Evolutionary conservation across 2,113 vertebrate genomes (phyloP), one percentile per base, ranked within the genome.

Genomic region (Actenoides hombroni): DNA sequence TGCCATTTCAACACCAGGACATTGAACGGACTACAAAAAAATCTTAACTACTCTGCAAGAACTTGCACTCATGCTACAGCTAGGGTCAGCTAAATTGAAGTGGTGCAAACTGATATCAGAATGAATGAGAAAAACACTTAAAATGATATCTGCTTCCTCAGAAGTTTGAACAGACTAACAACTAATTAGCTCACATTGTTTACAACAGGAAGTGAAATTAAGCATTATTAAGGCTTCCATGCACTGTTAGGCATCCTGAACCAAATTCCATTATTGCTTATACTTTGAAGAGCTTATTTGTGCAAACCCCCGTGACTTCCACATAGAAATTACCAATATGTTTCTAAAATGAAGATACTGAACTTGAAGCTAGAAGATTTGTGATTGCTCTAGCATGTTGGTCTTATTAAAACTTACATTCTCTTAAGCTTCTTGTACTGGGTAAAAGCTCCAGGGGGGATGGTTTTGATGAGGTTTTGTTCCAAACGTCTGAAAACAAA

Each of bases 361-460:
- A 89, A 95, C 28, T 83, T 25, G 37, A 91, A 92, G 75, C 2
- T 20, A 46, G 56, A 92, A 78, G 76, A 79, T 69, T 89, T 39
- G 63, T 44, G 48, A 88, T 81, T 63, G 56, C 83, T 83, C 31
- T 85, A 91, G 63, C 71, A 70, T 25, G 46, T 68, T 76, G 28
- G 51, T 78, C 70, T 74, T 96, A 92, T 79, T 95, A 97, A 95
- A 89, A 97, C 99, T 99, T 98, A 99, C 99, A 99, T 99, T 96
- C 99, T 98, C 97, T 99, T 99, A 79, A 99, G 99, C 91, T 99
- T 99, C 98, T 99, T 99, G 97, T 99, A 99, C 49, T 98, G 97
- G 44, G 98, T 98, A 97, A 99, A 99, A 87, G 99, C 99, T 98
- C 99, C 99, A 19, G 99, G 97, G 11, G 99, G 98, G 96, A 99